Conservation (phyloP, 2,888 invertebrate species). For the Heteropelma amictum region DNA sequence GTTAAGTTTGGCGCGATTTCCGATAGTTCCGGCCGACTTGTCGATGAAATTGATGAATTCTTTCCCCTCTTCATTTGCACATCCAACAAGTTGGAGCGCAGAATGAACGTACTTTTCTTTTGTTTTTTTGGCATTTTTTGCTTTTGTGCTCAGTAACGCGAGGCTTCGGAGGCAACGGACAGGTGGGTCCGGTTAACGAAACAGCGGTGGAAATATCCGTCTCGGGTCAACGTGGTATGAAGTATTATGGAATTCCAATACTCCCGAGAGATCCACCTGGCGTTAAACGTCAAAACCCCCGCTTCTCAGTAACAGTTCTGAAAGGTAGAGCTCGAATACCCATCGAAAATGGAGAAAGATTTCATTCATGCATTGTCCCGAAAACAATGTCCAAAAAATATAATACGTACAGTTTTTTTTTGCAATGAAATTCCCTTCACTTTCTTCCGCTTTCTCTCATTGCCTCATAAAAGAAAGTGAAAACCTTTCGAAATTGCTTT, state of each 20-base stretch:
- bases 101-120: not conserved
- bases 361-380: not conserved
- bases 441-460: not conserved
- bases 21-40: too few relatives aligned
- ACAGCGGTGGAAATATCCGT: conserved; percentile 69
- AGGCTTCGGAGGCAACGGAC: conserved; percentile 57
- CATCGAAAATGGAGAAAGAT: not conserved
- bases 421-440: not conserved
- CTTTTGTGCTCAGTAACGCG: conserved; percentile 37
- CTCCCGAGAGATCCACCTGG: conserved; percentile 72
- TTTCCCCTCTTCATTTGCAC: not conserved
- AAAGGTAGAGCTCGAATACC: conserved; percentile 64
- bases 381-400: not conserved
- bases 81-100: conserved; percentile 39
- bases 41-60: not conserved
- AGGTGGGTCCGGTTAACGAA: conserved; percentile 68
- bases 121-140: conserved; percentile 24
- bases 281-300: conserved; percentile 69
- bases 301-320: conserved; percentile 71
- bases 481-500: too few relatives aligned
- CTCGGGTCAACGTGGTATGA: conserved; percentile 70
- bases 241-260: conserved; percentile 71
- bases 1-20: too few relatives aligned
- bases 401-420: conserved; percentile 1
- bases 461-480: too few relatives aligned